Base-by-base conservation (phyloP, 2,888 invertebrate genomes). In the Tuta absoluta region DNA sequence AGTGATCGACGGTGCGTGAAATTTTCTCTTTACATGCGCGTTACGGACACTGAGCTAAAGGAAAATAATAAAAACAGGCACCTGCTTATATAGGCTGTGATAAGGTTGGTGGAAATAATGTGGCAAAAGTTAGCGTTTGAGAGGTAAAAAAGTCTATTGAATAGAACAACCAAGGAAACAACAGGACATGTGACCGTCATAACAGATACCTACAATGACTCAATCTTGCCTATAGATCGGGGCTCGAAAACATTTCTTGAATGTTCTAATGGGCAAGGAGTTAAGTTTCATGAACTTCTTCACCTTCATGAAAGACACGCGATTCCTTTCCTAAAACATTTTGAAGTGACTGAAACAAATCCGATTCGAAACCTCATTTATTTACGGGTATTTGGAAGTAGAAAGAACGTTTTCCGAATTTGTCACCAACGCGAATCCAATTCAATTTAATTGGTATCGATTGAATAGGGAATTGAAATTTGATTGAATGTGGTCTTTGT, bases 1-100 rank as follows among this genome's bases (percentile, higher is more conserved):
- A 80, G 79, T 68, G 77, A 69, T 76, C 73, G 72, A 69, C 72
- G 76, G 68, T 64, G 75, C 79, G 82, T 78, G 74, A 77, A 80
- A 81, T 80, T 77, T 71, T 69, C 72, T 74, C 72, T 78, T 77
- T 76, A 71, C 74, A 78, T 77, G 75, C 75, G 74, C 17, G 48
- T 33, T 33, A 33, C 33, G 45, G 45, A 45, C 17, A 45, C 45
- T 45, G 33, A 21, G 21, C 45, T 17, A 24, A 33, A 24, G 38
- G 28, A 7, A 23, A 12, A 53, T 23, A 53, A 53, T 21, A 11
- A 53, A 53, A 53, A 19, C 14, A 12, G 12, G 24, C 21, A 45
- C 45, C 45, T 45, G 45, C 14, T 14, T 41, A 41, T 14, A 12
- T 14, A 41, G 41, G 14, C 14, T 41, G 14, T 41, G 12, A 41